Evolutionary conservation across 53 echinoderm and acorn worm genomes (phyloP).

Genomic region (Patiria pectinifera): DNA sequence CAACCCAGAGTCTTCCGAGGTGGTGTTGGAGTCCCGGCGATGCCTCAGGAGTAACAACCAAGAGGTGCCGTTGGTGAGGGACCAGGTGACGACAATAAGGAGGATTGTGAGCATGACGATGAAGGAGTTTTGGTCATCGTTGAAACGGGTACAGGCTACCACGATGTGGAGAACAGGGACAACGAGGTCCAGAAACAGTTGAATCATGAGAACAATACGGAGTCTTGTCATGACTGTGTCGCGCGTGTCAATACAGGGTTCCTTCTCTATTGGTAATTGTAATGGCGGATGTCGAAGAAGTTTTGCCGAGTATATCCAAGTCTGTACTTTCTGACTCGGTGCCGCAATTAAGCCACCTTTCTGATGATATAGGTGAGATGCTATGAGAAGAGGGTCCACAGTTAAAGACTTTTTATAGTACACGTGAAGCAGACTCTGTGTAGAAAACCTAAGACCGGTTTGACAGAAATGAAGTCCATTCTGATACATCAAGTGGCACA

Average conservation of each 20-base stretch:
- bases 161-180: constrained; percentile 34
- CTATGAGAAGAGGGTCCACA: not conserved
- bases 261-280: too few relatives aligned
- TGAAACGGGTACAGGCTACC: constrained; percentile 45
- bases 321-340: too few relatives aligned
- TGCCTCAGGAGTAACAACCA: constrained; percentile 36
- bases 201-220: constrained; percentile 15
- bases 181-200: constrained; percentile 33
- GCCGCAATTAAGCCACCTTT: too few relatives aligned
- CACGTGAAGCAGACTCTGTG: not conserved
- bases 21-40: not conserved
- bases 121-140: constrained; percentile 2
- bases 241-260: not conserved
- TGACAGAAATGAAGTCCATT: too few relatives aligned
- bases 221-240: not conserved
- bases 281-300: too few relatives aligned
- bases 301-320: too few relatives aligned
- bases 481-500: too few relatives aligned
- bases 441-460: not conserved
- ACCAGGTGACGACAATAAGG: constrained; percentile 30
- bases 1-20: not conserved
- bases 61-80: constrained; percentile 41
- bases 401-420: not conserved
- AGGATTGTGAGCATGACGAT: constrained; percentile 14
- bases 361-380: not conserved